These are phyloP conservation scores for Diorhabda carinulata DNA, from an alignment of 1,140 invertebrate genomes.

Conservation along the genomic window DNA sequence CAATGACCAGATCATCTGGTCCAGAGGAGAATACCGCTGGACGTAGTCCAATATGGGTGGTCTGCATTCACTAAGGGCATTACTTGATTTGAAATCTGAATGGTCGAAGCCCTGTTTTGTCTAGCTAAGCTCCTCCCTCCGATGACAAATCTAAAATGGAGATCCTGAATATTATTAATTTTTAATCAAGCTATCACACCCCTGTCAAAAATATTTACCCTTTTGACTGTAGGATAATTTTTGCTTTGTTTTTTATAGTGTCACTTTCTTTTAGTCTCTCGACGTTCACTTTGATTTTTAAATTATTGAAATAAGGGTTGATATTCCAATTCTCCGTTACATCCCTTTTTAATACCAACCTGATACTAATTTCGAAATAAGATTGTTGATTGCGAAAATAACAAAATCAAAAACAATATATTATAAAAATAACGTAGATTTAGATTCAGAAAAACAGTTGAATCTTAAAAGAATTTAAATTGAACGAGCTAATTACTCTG, in stretches of 20 bases:
- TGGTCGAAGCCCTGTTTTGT: neutral
- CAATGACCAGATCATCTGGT: neutral
- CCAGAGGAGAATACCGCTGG: neutral
- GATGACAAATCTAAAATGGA: neutral
- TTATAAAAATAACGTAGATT: too few relatives aligned
- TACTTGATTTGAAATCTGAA: neutral
- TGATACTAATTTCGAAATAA: too few relatives aligned
- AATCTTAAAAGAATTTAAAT: too few relatives aligned
- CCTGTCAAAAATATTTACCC: neutral
- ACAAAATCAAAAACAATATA: too few relatives aligned
- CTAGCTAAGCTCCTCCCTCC: neutral
- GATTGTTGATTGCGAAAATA: too few relatives aligned
- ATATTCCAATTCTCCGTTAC: neutral
- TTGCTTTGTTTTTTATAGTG: neutral
- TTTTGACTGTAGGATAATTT: neutral
- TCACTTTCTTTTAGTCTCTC: neutral
- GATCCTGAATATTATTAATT: neutral
- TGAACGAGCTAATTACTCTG: too few relatives aligned
- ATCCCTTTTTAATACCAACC: too few relatives aligned
- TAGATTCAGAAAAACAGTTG: too few relatives aligned
- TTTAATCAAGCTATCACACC: neutral
- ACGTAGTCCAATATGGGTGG: neutral
- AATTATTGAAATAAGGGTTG: neutral
- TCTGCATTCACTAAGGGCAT: constrained; percentile 1
- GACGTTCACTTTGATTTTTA: neutral